Evolutionary conservation across 1,140 invertebrate genomes (phyloP).

Genomic region (Lordiphosa mommai): DNA sequence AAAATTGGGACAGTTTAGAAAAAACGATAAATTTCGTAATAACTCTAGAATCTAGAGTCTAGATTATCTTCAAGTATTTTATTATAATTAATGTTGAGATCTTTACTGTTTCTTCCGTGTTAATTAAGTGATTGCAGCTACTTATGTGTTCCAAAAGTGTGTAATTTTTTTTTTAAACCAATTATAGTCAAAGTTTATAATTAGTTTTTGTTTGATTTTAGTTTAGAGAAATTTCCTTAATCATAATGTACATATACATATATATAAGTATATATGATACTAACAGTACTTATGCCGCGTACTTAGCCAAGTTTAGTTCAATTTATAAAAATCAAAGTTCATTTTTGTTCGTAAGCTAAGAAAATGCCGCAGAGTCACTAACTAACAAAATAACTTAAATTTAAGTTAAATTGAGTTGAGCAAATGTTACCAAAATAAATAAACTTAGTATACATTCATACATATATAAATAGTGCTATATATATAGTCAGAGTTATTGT

Average conservation of each 20-base stretch:
- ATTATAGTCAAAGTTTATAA: constrained; percentile 56
- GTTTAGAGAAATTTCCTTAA: constrained; percentile 50
- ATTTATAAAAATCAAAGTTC: constrained; percentile 14
- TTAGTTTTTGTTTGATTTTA: constrained; percentile 48
- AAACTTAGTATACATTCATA: constrained; percentile 16
- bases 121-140: constrained; percentile 38
- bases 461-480: constrained; percentile 30
- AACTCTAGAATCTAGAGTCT: no score
- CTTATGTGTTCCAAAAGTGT: constrained; percentile 64
- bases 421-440: constrained; percentile 21
- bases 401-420: constrained; percentile 9
- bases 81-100: constrained; percentile 13
- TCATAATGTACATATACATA: constrained; percentile 6
- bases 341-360: constrained; percentile 8
- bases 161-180: constrained; percentile 45
- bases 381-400: constrained; percentile 4
- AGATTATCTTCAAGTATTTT: constrained; percentile 19
- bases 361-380: constrained; percentile 36
- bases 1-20: no score
- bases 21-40: no score
- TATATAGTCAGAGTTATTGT: constrained; percentile 57
- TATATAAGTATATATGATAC: constrained; percentile 14
- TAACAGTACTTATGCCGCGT: constrained; percentile 29
- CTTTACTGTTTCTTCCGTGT: constrained; percentile 26
- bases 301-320: constrained; percentile 48